Base-by-base conservation (phyloP, 2,797 vertebrate species). In the Hybognathus amarus region DNA sequence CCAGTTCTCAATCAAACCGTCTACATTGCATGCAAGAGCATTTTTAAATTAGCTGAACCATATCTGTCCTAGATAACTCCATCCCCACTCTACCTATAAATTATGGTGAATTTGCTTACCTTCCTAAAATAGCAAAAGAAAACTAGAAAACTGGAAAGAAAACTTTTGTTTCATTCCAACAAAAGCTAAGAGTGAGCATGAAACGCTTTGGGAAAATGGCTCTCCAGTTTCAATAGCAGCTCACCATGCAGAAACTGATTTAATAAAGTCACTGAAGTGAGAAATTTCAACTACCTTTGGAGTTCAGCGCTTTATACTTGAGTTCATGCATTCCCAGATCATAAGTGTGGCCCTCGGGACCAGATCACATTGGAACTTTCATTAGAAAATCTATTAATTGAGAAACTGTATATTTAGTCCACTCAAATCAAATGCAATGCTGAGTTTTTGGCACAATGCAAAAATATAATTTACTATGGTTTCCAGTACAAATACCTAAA, bases 191-290 rank as follows among this genome's bases (percentile, higher is more conserved):
- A 15, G 68, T 64, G 63, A 79, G 22, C 22, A 27, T 70, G 64
- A 85, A 70, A 54, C 38, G 84, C 47, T 77, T 85, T 64, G 54
- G 78, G 36, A 76, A 85, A 45, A 33, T 76, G 24, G 56, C 56
- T 85, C 54, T 80, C 50, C 42, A 81, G 71, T 70, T 76, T 38
- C 38, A 77, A n/a, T 64, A 75, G 68, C n/a, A 67, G 56, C 27
- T 50, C 56, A 80, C 17, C 64, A 64, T 36, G 73, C 75, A 87
- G 85, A 92, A 92, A 92, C 81, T 87, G 89, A 91, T 92, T 92
- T 83, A 92, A 92, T 92, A 92, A 92, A 92, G 83, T 86, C 88
- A 90, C 79, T 92, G 92, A 92, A 90, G 90, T 92, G 91, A 87
- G 90, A 88, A 92, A 91, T 90, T 90, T 90, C n/a, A 93, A 90